Base-by-base conservation (phyloP, 2,797 vertebrate species). In the Falco peregrinus region DNA sequence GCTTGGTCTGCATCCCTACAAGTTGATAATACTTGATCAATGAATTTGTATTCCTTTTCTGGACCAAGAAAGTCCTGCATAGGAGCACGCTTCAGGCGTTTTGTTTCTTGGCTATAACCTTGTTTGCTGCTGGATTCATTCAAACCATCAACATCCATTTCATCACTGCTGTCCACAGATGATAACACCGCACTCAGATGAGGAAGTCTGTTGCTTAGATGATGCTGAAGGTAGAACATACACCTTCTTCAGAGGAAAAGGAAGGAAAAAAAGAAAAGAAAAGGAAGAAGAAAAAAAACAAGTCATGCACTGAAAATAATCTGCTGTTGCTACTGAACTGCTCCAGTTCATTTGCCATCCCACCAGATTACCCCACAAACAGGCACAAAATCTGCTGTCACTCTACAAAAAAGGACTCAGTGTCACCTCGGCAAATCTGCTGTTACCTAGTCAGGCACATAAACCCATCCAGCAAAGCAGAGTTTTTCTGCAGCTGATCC, bases 71-170 rank as follows among this genome's bases (percentile, higher is more conserved):
- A 97, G 71, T 98, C 97, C 93, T 97, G 96, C 78, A 97, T 69
- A 63, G 98, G 97, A 48, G 98, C 99, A 88, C 99, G 98, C 96
- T 99, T 99, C 94, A 99, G 98, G 10, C 99, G 98, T 96, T 99
- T 99, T 63, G 97, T 99, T 98, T 99, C 98, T 84, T 98, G 99
- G 19, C 97, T 98, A 95, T 98, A 98, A 93, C 98, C 96, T 84
- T 98, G 98, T 96, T 98, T 98, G 97, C 86, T 95, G 84, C 88
- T 96, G 74, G 93, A 97, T 91, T 99, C 98, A 73, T 95, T 98
- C 67, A 98, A 96, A 74, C 98, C 97, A 64, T 99, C 99, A 51
- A 99, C 96, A 92, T 99, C 99, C 99, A 99, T 94, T 51, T 95
- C 97, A 59, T 98, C 98, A 10, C 90, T 74, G 94, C 94, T 96